Evolutionary conservation across 2,888 invertebrate species (phyloP), one percentile per base, ranked within the genome.

Genomic region (Clepsis dumicolana): DNA sequence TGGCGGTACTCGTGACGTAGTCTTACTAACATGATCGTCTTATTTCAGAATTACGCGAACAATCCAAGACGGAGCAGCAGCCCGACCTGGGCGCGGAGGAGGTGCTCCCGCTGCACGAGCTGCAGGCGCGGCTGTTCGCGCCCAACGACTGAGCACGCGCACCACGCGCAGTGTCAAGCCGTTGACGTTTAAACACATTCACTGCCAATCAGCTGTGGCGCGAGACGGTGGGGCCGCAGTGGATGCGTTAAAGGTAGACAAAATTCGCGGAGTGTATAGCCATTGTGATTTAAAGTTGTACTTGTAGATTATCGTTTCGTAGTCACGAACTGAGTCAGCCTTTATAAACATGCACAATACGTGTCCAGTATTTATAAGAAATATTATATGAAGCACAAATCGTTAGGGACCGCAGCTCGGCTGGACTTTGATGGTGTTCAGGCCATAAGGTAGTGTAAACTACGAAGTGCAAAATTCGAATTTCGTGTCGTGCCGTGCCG

Each of bases 1-100:
- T n/a, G n/a, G n/a, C n/a, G n/a, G n/a, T n/a, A 29, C 29, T 29
- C 29, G 29, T 29, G 29, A n/a, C n/a, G n/a, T n/a, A n/a, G n/a
- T n/a, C n/a, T n/a, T n/a, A n/a, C n/a, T n/a, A n/a, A n/a, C n/a
- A n/a, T n/a, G n/a, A n/a, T n/a, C n/a, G n/a, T n/a, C 29, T 29
- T 29, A 29, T 29, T 29, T 29, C 0, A 94, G 94, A 90, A 41
- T 77, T 94, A 5, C 81, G 94, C 10, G 93, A 94, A 44, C 89
- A 91, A 64, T 91, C 91, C 0, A 89, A 88, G 53, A 80, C 89
- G 1, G 91, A 92, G 67, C 88, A 87, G 73, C 91, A 91, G 74
- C 90, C 90, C 16, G 85, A 87, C 12, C 75, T 91, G 0, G 91
- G 90, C 8, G 86, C 88, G 72, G 94, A 93, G 74, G 83, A 87